These are phyloP conservation scores for Sturmia bella DNA, from an alignment of 2,888 invertebrate genomes.

Conservation along the genomic window DNA sequence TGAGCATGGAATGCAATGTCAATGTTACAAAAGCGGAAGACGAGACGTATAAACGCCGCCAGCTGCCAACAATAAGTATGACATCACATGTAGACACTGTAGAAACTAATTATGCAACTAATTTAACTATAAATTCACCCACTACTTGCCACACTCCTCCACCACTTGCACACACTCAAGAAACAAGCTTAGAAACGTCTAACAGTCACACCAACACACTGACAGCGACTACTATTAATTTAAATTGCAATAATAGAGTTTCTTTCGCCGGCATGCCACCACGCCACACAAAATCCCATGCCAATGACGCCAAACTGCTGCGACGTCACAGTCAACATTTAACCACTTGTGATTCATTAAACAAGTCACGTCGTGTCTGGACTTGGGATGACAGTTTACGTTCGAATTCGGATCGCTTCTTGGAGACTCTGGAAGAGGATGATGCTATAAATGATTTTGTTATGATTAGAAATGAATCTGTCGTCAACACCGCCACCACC, in stretches of 20 bases:
- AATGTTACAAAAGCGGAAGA: slow-evolving; percentile 32
- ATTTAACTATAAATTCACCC: slow-evolving; percentile 31
- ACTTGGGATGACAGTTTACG: slow-evolving; percentile 81
- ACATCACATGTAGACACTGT: slow-evolving; percentile 45
- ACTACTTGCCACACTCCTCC: slow-evolving; percentile 41
- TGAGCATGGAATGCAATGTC: slow-evolving; percentile 12
- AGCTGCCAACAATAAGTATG: slow-evolving; percentile 65
- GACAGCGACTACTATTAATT: neutral
- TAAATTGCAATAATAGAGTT: slow-evolving; percentile 49
- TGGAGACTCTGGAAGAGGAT: slow-evolving; percentile 81
- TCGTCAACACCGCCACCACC: slow-evolving; percentile 71
- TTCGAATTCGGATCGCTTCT: slow-evolving; percentile 81
- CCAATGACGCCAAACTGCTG: slow-evolving; percentile 22
- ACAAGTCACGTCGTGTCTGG: slow-evolving; percentile 75
- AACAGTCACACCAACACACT: neutral
- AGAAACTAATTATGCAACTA: slow-evolving; percentile 58
- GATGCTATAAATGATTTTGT: slow-evolving; percentile 60
- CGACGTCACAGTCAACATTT: slow-evolving; percentile 63
- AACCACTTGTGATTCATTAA: neutral
- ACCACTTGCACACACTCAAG: slow-evolving; percentile 29
- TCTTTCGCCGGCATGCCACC: slow-evolving; percentile 55
- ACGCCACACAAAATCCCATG: neutral
- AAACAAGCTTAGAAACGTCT: slow-evolving; percentile 33
- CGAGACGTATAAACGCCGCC: slow-evolving; percentile 17
- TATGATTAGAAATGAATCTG: slow-evolving; percentile 21